These are phyloP conservation scores for Hydrozoanthus gracilis DNA, from an alignment of 92 coral and sea anemone genomes.

Conservation along the genomic window DNA sequence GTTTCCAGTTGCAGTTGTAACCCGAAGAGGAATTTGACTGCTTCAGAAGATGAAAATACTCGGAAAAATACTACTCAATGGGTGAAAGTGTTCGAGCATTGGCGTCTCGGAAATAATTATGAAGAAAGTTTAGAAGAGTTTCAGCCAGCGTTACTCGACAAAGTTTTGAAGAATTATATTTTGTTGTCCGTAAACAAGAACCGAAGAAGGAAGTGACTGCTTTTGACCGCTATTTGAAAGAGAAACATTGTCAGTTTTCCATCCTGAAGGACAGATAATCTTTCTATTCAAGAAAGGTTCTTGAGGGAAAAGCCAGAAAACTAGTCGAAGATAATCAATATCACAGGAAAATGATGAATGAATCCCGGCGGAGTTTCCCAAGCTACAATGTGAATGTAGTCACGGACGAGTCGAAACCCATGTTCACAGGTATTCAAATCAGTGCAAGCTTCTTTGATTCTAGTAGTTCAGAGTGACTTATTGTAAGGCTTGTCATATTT, in stretches of 20 bases:
- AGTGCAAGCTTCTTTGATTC: constrained; percentile 11
- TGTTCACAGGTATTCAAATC: constrained; percentile 27
- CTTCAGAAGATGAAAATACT: constrained; percentile 31
- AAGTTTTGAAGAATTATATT: constrained; percentile 38
- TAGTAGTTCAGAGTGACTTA: constrained; percentile 11
- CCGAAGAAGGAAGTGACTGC: constrained; percentile 41
- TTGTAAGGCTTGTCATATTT: constrained; percentile 22
- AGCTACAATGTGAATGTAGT: constrained; percentile 5
- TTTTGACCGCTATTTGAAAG: constrained; percentile 43
- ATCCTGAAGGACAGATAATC: constrained; percentile 40
- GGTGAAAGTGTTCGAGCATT: constrained; percentile 40
- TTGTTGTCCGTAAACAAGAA: constrained; percentile 38
- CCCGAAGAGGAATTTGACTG: constrained; percentile 13
- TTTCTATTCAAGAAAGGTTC: constrained; percentile 36
- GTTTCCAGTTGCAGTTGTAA: constrained; percentile 6
- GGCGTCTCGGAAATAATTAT: constrained; percentile 42
- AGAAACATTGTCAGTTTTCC: constrained; percentile 43
- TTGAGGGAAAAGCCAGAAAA: constrained; percentile 42
- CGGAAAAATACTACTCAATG: constrained; percentile 32
- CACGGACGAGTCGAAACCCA: constrained; percentile 22
- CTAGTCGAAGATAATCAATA: constrained; percentile 29
- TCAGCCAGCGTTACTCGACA: constrained; percentile 33
- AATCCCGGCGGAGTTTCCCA: constrained; percentile 28
- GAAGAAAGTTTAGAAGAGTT: constrained; percentile 35
- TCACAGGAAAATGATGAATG: constrained; percentile 42